phyloP scores from a whole-genome alignment of 2,888 invertebrate genomes.

The Dinocampus coccinellae region DNA sequence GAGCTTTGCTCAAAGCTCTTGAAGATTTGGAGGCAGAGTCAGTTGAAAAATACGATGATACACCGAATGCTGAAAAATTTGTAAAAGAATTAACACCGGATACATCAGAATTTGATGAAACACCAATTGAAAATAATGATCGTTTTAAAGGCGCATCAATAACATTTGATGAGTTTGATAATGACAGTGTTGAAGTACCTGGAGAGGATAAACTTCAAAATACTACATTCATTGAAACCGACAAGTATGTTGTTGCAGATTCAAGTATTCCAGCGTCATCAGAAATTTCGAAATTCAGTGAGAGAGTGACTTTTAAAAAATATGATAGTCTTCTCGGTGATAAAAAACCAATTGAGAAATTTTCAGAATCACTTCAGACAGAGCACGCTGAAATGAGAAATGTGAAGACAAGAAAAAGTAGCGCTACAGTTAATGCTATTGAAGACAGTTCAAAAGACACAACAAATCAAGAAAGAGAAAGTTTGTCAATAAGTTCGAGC shows the following conservation, averaged over 20 bases:
- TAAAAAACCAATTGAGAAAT: conserved; percentile 49
- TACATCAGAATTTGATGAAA: neutral
- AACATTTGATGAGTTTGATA: conserved; percentile 58
- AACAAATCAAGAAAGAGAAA: conserved; percentile 52
- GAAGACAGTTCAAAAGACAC: conserved; percentile 45
- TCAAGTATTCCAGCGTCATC: conserved; percentile 24
- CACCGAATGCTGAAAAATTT: conserved; percentile 11
- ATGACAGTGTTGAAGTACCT: conserved; percentile 56
- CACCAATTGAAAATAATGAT: conserved; percentile 2
- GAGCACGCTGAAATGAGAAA: conserved; percentile 47
- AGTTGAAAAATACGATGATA: conserved; percentile 65
- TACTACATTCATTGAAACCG: conserved; percentile 59
- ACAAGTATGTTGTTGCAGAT: conserved; percentile 52
- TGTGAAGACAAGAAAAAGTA: conserved; percentile 43
- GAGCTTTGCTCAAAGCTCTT: conserved; percentile 82
- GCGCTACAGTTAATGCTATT: conserved; percentile 24
- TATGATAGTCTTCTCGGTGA: conserved; percentile 48
- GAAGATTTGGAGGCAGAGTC: conserved; percentile 80
- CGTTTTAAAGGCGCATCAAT: conserved; percentile 45
- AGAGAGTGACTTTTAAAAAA: conserved; percentile 44
- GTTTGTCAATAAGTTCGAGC: conserved; percentile 56
- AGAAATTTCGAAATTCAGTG: conserved; percentile 35
- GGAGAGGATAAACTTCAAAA: conserved; percentile 66
- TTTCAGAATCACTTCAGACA: conserved; percentile 44
- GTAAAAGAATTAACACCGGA: conserved; percentile 1